Evolutionary conservation across 1,140 invertebrate species (phyloP), one percentile per base, ranked within the genome.

Genomic region (Schlechtendalia chinensis): DNA sequence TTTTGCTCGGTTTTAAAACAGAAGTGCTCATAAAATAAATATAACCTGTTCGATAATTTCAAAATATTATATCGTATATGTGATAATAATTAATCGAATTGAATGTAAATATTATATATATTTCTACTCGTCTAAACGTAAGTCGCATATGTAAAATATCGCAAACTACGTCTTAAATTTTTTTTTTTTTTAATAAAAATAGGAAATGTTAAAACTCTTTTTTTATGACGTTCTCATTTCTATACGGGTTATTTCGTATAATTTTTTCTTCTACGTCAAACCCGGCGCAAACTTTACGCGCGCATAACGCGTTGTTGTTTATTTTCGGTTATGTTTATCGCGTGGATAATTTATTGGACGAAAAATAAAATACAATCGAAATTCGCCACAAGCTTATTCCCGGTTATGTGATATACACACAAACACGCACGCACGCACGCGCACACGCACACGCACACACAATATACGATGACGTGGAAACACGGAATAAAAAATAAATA

Each of bases 311-410:
- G 22, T 6, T 19, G 22, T 27, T 71, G 67, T 71, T 71, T 71
- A 50, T 71, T 53, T 27, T 71, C 22, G 14, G 67, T n/a, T 24
- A 27, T 53, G 47, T 53, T 71, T 50, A 71, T 71, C 24, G 16
- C 16, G 45, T 19, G 24, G 39, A 53, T 71, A 71, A 71, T 71
- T 71, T 71, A 71, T 71, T 53, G 45, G 50, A 71, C 8, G 27
- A 71, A 53, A 71, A 71, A 71, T 27, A 71, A 71, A 71, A 69
- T 69, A 45, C 45, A 69, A 50, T 69, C n/a, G 39, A 69, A 69
- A 50, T 27, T 69, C 6, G 22, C 65, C 65, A 29, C n/a, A 4
- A 39, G 14, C 24, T 69, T 32, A 10, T n/a, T 17, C 17, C 16
- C 4, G 53, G 53, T 5, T 16, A 54, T 54, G 53, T 54, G 16